Conservation (phyloP, 2,888 invertebrate genomes). For the Dastarcus helophoroides region DNA sequence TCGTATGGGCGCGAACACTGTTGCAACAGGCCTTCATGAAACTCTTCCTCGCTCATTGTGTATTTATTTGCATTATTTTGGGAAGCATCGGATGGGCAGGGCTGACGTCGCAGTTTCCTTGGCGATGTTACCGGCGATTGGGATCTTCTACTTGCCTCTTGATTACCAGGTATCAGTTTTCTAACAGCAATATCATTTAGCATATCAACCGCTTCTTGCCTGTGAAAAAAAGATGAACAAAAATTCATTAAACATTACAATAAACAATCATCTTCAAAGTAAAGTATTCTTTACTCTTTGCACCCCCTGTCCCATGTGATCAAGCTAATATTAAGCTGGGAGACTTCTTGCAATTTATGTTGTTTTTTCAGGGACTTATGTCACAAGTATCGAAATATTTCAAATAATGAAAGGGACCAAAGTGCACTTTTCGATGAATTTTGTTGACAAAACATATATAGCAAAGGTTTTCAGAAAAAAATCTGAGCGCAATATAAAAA, state of each 20-base stretch:
- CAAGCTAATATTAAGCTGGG: too few relatives aligned
- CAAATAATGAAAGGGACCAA: too few relatives aligned
- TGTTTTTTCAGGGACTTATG: too few relatives aligned
- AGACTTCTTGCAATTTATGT: too few relatives aligned
- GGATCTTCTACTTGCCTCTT: slow-evolving; percentile 34
- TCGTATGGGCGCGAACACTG: slow-evolving; percentile 31
- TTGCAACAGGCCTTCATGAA: slow-evolving; percentile 36
- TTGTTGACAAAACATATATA: too few relatives aligned
- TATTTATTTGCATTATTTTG: slow-evolving; percentile 25
- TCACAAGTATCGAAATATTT: too few relatives aligned
- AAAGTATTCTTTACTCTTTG: too few relatives aligned
- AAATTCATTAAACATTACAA: slow-evolving; percentile 1
- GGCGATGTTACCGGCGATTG: slow-evolving; percentile 53
- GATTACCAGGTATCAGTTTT: slow-evolving; percentile 53
- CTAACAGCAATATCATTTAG: slow-evolving; percentile 69
- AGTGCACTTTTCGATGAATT: too few relatives aligned
- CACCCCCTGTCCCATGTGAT: too few relatives aligned
- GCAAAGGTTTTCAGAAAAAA: too few relatives aligned
- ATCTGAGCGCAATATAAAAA: too few relatives aligned
- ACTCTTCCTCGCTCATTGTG: slow-evolving; percentile 32
- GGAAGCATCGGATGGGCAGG: slow-evolving; percentile 37
- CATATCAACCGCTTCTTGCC: slow-evolving; percentile 78
- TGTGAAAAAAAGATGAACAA: slow-evolving; percentile 27
- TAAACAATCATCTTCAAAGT: too few relatives aligned
- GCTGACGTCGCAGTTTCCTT: slow-evolving; percentile 30